phyloP scores from a whole-genome alignment of 2,888 invertebrate genomes.

The Helicoverpa assulta region DNA sequence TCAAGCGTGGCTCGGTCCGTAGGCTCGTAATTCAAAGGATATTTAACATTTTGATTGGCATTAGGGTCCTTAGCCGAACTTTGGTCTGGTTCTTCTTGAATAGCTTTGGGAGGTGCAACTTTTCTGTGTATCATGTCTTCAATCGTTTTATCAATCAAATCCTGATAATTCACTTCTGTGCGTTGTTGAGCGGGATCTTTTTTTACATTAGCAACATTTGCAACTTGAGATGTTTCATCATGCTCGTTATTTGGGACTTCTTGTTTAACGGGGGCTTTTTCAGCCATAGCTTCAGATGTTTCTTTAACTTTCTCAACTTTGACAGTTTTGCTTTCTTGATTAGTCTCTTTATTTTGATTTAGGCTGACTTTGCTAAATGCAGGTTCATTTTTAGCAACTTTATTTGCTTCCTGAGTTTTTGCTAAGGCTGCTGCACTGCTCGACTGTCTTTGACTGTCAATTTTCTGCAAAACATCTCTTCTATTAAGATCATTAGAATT shows the following conservation, averaged over 20 bases:
- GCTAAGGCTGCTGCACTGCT: constrained; percentile 69
- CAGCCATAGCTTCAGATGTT: constrained; percentile 46
- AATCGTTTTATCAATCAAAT: constrained; percentile 85
- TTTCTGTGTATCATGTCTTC: constrained; percentile 82
- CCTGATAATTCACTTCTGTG: constrained; percentile 81
- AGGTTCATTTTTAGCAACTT: constrained; percentile 75
- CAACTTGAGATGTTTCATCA: constrained; percentile 25
- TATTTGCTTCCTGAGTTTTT: constrained; percentile 76
- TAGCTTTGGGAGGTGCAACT: constrained; percentile 69
- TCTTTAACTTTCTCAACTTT: constrained; percentile 56
- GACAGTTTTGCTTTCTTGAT: constrained; percentile 59
- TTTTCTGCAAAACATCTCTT: constrained; percentile 84
- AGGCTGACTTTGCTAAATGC: constrained; percentile 76
- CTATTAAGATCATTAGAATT: constrained; percentile 86
- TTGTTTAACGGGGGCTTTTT: constrained; percentile 52
- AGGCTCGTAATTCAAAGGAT: constrained; percentile 58
- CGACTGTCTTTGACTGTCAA: constrained; percentile 83
- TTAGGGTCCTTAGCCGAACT: constrained; percentile 55
- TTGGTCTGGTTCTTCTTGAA: constrained; percentile 68
- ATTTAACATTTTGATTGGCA: constrained; percentile 56
- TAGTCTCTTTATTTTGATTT: constrained; percentile 54
- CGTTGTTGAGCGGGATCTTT: constrained; percentile 69
- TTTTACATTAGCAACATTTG: constrained; percentile 46
- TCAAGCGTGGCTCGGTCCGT: constrained; percentile 72
- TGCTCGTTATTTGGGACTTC: constrained; percentile 42